A percentile compares a stretch with the other conserved stretches of the same genome.
Evolutionary conservation across 1,140 invertebrate genomes (phyloP).

Genomic region (Drosophila truncata): DNA sequence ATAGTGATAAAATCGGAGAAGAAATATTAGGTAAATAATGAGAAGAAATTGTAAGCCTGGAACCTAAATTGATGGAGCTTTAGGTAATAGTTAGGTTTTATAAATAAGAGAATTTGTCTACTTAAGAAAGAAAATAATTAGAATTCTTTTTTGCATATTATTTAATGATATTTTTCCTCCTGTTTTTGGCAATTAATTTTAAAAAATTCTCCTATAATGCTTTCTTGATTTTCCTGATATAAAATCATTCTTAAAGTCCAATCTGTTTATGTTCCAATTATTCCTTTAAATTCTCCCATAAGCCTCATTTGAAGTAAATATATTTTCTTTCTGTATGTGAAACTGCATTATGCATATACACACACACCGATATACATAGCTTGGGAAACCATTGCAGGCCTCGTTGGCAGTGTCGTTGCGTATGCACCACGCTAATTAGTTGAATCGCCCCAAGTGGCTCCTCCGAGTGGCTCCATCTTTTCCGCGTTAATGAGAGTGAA

Average conservation of each 20-base stretch:
- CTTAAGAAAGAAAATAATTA: background rate
- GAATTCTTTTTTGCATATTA: background rate
- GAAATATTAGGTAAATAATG: background rate
- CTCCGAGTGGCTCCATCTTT: conserved; percentile 37
- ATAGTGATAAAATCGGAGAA: background rate
- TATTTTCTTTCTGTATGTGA: conserved; percentile 9
- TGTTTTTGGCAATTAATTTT: background rate
- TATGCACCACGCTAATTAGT: conserved; percentile 75
- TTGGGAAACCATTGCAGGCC: conserved; percentile 56
- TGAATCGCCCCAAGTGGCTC: conserved; percentile 50
- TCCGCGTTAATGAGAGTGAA: conserved; percentile 72
- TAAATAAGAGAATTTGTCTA: background rate
- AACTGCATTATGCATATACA: conserved; percentile 72
- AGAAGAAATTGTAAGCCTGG: background rate
- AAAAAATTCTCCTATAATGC: background rate
- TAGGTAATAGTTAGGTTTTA: background rate
- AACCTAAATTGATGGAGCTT: background rate
- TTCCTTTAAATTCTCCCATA: background rate
- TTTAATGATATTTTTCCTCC: background rate
- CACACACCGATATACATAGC: conserved; percentile 50
- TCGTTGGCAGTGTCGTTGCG: conserved; percentile 42
- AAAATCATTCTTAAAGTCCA: background rate
- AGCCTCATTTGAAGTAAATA: background rate
- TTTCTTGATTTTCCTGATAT: background rate
- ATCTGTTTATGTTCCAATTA: background rate